Evolutionary conservation across 2,797 vertebrate species (phyloP).

Genomic region (Acipenser oxyrinchus): DNA sequence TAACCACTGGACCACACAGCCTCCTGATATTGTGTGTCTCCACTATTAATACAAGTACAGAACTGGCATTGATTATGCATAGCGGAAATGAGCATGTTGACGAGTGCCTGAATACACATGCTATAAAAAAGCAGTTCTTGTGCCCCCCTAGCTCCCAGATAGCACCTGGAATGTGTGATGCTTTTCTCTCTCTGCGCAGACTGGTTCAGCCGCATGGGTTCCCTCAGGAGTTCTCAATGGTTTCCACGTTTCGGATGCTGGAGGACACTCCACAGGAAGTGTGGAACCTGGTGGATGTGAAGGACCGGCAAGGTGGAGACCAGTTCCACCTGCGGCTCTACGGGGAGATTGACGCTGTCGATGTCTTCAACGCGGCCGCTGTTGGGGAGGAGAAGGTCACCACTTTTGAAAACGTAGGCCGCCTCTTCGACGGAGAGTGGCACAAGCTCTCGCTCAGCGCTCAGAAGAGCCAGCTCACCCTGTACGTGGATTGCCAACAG

Average conservation of each 20-base stretch:
- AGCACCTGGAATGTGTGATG: no score
- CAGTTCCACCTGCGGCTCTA: constrained; percentile 17
- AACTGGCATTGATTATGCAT: no score
- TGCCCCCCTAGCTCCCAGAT: no score
- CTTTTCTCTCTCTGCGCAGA: constrained; percentile 3
- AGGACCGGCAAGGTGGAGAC: constrained; percentile 11
- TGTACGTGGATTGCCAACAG: constrained; percentile 19
- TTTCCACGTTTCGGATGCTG: constrained; percentile 22
- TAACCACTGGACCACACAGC: no score
- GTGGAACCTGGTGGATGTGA: constrained; percentile 15
- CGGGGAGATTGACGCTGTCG: constrained; percentile 11
- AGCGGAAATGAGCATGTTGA: no score
- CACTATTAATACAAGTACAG: no score
- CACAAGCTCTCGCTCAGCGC: constrained; percentile 12
- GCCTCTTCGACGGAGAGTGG: constrained; percentile 19
- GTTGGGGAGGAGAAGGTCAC: constrained; percentile 4
- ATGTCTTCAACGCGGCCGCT: not conserved
- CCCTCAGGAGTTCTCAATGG: constrained; percentile 17
- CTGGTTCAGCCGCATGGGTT: constrained; percentile 24
- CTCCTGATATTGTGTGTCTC: no score
- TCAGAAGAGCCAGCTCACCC: constrained; percentile 13
- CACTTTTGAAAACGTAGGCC: constrained; percentile 12
- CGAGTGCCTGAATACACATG: no score
- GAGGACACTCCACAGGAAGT: not conserved
- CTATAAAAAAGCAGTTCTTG: no score